Evolutionary conservation across 1,140 invertebrate species (phyloP).

Genomic region (Acyrthosiphon pisum): DNA sequence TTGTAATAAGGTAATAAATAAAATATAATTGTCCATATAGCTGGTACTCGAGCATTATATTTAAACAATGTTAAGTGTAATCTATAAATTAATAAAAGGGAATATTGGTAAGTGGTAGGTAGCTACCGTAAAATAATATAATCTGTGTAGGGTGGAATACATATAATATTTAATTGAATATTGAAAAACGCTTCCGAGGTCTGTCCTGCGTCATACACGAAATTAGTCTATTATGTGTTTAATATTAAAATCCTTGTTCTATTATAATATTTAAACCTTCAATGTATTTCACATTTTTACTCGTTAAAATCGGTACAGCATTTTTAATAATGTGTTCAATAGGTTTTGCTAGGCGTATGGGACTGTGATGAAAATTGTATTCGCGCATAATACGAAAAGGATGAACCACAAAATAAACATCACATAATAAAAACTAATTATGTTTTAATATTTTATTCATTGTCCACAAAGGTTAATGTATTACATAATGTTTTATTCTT

Average conservation of each 20-base stretch:
- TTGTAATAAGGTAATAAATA: neutral
- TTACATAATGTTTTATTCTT: neutral
- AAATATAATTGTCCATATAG: neutral
- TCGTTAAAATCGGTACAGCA: neutral
- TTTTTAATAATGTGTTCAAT: conserved; percentile 2
- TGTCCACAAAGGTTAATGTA: neutral
- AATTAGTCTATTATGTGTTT: neutral
- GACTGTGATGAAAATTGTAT: neutral
- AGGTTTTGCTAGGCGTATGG: neutral
- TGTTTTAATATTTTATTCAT: neutral
- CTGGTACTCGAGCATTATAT: neutral
- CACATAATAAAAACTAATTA: neutral
- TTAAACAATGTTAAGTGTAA: neutral
- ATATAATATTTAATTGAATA: neutral
- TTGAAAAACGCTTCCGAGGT: neutral
- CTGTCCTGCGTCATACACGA: neutral
- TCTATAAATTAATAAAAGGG: neutral
- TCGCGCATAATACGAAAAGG: neutral
- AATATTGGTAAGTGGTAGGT: neutral
- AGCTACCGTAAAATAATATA: neutral
- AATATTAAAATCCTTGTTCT: conserved; percentile 18
- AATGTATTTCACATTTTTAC: neutral
- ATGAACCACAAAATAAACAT: conserved; percentile 13
- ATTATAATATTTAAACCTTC: neutral
- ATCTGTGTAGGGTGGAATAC: neutral